Percentiles rank a stretch among this genome's conserved stretches.
These are phyloP conservation scores for Norana najaformis DNA, from an alignment of 2,888 invertebrate species.

Conservation along the genomic window DNA sequence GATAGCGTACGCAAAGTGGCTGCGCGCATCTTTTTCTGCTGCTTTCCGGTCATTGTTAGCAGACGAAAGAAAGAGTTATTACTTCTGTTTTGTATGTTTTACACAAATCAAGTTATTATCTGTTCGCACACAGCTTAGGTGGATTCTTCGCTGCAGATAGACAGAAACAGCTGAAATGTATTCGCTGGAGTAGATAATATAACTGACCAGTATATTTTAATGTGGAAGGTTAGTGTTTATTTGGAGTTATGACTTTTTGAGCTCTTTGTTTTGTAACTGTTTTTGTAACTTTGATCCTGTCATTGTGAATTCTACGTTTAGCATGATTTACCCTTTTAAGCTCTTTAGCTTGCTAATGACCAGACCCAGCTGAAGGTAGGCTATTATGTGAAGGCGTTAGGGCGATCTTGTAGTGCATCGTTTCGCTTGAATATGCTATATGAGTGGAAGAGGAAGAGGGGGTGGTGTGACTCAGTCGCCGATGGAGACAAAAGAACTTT, in stretches of 20 bases:
- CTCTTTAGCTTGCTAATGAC: too few species aligned
- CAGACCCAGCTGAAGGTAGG: background rate
- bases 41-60: conserved; percentile 3
- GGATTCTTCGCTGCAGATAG: background rate
- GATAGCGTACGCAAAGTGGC: background rate
- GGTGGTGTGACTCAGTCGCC: background rate
- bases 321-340: background rate
- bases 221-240: background rate
- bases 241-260: background rate
- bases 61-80: conserved; percentile 13
- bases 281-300: background rate
- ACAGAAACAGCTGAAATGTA: background rate
- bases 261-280: background rate
- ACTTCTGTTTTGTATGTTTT: background rate
- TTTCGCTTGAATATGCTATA: background rate
- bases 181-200: background rate
- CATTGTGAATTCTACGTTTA: background rate
- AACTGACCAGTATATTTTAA: background rate
- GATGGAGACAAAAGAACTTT: conserved; percentile 13
- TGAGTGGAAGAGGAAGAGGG: background rate
- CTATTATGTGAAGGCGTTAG: background rate
- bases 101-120: background rate
- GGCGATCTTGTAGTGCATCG: background rate
- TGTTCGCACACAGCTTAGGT: background rate
- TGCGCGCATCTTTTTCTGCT: background rate